Evolutionary conservation across 2,113 vertebrate genomes (phyloP).

Genomic region (Sylvilagus bachmani): DNA sequence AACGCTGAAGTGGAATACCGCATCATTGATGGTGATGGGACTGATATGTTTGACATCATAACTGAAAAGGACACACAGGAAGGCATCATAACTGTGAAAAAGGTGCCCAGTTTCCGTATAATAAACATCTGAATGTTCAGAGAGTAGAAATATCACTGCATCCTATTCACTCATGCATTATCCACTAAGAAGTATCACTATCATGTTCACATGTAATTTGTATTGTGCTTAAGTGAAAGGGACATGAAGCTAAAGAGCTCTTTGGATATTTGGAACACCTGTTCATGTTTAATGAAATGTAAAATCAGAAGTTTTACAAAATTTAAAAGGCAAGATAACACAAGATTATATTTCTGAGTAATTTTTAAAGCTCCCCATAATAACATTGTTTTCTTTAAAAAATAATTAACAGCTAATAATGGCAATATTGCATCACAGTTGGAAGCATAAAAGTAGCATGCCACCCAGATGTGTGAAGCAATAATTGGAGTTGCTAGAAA

Average conservation of each 20-base stretch:
- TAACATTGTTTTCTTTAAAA: constrained; percentile 12
- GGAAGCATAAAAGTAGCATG: constrained; percentile 45
- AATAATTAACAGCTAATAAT: constrained; percentile 59
- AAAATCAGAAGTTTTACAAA: constrained; percentile 42
- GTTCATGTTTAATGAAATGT: neutral
- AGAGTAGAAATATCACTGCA: neutral
- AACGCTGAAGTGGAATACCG: constrained; percentile 92
- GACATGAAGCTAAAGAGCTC: neutral
- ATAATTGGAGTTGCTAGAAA: constrained; percentile 75
- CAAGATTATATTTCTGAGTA: constrained; percentile 22
- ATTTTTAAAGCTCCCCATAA: neutral
- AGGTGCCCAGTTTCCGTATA: constrained; percentile 82
- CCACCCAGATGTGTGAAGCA: constrained; percentile 68
- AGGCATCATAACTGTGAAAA: constrained; percentile 90
- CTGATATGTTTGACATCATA: constrained; percentile 90
- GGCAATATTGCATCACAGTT: constrained; percentile 50
- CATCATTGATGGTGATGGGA: constrained; percentile 90
- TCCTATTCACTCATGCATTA: neutral
- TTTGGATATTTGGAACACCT: neutral
- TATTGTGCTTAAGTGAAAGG: neutral
- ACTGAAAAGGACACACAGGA: constrained; percentile 91
- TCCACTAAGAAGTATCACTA: neutral
- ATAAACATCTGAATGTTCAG: neutral
- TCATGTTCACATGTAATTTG: neutral
- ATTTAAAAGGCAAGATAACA: constrained; percentile 10